Conservation (phyloP, 2,113 vertebrate genomes). For the Nerophis ophidion region DNA sequence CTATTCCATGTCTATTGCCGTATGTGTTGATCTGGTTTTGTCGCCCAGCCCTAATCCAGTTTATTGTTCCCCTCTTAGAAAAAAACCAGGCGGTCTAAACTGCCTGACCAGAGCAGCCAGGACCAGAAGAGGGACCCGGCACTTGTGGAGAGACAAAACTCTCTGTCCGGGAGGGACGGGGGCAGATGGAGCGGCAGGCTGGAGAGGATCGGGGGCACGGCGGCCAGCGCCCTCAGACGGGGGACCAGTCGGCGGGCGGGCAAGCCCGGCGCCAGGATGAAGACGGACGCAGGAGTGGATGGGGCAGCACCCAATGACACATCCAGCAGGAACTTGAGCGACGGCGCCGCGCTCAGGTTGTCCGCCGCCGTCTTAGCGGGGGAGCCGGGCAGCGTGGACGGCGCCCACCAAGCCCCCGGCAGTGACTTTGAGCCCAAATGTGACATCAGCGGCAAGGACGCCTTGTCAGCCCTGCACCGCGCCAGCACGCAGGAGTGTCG, state of each 20-base stretch:
- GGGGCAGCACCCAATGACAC: slow-evolving; percentile 64
- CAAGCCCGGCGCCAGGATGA: slow-evolving; percentile 61
- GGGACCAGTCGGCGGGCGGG: slow-evolving; percentile 64
- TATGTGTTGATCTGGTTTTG: too few species aligned
- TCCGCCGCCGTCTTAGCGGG: slow-evolving; percentile 74
- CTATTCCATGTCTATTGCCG: too few species aligned
- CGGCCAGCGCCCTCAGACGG: slow-evolving; percentile 56
- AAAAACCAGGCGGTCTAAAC: slow-evolving; percentile 78
- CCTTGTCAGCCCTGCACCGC: slow-evolving; percentile 85
- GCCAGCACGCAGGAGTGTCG: slow-evolving; percentile 87
- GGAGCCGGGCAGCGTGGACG: slow-evolving; percentile 91
- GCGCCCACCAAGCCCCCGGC: slow-evolving; percentile 81
- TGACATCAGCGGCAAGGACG: slow-evolving; percentile 88
- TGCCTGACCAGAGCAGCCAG: slow-evolving; percentile 82
- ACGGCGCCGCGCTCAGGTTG: slow-evolving; percentile 57
- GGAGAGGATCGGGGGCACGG: slow-evolving; percentile 61
- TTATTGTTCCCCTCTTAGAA: slow-evolving; percentile 56
- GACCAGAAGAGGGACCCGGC: slow-evolving; percentile 73
- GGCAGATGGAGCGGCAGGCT: slow-evolving; percentile 70
- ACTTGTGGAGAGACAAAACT: slow-evolving; percentile 68
- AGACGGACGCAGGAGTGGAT: slow-evolving; percentile 31
- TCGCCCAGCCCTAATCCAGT: too few species aligned
- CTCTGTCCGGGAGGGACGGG: slow-evolving; percentile 66
- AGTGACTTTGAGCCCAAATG: slow-evolving; percentile 88
- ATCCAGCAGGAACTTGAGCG: slow-evolving; percentile 82